A percentile compares a stretch with the other conserved stretches of the same genome.
Evolutionary conservation across 2,113 vertebrate genomes (phyloP).

Genomic region (Platysteira castanea): DNA sequence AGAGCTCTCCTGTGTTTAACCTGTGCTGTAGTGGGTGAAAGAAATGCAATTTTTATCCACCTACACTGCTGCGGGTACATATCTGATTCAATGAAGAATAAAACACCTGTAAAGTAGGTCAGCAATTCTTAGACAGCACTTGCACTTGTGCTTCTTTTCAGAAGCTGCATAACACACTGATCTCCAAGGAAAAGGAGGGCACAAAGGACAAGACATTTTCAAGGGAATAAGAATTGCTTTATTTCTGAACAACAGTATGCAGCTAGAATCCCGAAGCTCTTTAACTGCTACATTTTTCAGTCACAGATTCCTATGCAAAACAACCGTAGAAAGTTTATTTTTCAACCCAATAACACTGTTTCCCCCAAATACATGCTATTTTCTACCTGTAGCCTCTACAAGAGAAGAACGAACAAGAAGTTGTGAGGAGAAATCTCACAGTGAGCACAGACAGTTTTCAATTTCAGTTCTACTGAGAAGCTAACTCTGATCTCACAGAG

Average conservation of each 20-base stretch:
- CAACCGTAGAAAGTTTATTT: background rate
- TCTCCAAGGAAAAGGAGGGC: background rate
- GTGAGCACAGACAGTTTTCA: background rate
- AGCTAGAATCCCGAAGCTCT: background rate
- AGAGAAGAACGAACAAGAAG: background rate
- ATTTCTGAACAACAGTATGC: background rate
- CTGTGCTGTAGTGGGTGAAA: accelerated
- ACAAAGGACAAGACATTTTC: background rate
- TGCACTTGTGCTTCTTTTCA: background rate
- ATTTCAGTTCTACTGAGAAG: background rate
- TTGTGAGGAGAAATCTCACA: background rate
- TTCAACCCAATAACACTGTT: background rate
- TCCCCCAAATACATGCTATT: background rate
- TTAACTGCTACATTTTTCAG: background rate
- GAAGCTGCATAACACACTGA: background rate
- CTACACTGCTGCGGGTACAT: background rate
- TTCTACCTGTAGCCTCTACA: background rate
- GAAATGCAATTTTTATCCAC: background rate
- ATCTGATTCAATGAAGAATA: background rate
- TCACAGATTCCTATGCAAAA: background rate
- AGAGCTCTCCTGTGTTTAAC: background rate
- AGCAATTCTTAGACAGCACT: constrained; percentile 20
- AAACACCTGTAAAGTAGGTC: constrained; percentile 17
- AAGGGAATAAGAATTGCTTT: background rate
- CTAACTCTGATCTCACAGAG: background rate